A percentile compares a stretch with the other conserved stretches of the same genome.
Evolutionary conservation across 2,113 vertebrate genomes (phyloP).

Genomic region (Leucosticte australis): DNA sequence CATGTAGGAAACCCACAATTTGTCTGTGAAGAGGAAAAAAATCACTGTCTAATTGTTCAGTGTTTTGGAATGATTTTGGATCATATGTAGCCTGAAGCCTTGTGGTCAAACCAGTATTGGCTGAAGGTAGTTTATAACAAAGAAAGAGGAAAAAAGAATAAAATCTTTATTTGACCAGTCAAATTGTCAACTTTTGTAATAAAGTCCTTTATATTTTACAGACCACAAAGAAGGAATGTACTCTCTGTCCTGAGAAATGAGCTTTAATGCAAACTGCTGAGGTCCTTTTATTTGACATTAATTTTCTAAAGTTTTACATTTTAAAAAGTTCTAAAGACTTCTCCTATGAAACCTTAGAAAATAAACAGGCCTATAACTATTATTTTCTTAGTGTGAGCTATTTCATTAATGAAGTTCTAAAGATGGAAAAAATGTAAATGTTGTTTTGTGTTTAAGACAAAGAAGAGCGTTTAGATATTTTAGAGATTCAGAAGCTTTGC

Average conservation of each 20-base stretch:
- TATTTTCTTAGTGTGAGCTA: background rate
- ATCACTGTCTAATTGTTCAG: background rate
- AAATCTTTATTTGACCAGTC: background rate
- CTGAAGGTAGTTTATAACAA: background rate
- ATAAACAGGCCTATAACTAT: background rate
- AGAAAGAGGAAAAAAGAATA: background rate
- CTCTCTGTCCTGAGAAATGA: background rate
- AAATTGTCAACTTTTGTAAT: background rate
- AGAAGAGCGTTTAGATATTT: background rate
- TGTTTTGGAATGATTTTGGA: background rate
- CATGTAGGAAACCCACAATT: background rate
- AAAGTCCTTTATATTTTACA: background rate
- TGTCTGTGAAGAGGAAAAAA: background rate
- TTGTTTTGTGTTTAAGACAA: background rate
- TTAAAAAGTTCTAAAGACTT: background rate
- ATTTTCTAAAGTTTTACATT: background rate
- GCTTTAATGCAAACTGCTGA: background rate
- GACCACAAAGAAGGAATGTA: background rate
- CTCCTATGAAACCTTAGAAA: background rate
- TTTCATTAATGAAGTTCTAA: background rate
- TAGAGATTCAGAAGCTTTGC: background rate
- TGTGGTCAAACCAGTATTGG: background rate
- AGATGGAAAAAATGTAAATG: background rate
- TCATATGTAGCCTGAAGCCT: background rate
- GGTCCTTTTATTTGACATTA: background rate